Conservation (phyloP, 1,140 invertebrate genomes). For the Ceratosolen solmsi region DNA sequence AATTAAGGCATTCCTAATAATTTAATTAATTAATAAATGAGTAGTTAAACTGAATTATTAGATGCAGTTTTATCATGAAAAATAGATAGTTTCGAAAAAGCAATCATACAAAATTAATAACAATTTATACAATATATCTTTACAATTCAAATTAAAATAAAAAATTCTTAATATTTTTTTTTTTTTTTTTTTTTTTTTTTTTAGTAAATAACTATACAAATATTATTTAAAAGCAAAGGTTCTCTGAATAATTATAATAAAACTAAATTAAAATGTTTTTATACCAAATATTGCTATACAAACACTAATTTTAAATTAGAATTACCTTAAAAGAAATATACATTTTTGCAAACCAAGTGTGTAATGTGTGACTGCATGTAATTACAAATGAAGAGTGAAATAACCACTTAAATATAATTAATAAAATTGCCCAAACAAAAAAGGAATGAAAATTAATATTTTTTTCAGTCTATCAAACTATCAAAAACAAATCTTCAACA, state of each 20-base stretch:
- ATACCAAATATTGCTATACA: too few species aligned
- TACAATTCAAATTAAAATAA: too few species aligned
- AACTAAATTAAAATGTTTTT: too few species aligned
- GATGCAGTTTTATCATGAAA: not conserved
- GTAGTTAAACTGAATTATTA: too few species aligned
- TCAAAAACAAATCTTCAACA: constrained; percentile 11
- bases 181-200: too few species aligned
- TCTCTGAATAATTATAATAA: too few species aligned
- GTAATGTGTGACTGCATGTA: constrained; percentile 1
- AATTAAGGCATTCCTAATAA: constrained; percentile 23
- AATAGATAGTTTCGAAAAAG: too few species aligned
- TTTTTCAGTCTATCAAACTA: not conserved
- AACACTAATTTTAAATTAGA: constrained; percentile 25
- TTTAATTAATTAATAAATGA: not conserved
- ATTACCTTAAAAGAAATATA: constrained; percentile 30
- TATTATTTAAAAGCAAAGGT: too few species aligned
- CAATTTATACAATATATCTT: too few species aligned
- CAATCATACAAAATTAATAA: not conserved
- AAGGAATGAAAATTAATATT: not conserved
- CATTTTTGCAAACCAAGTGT: constrained; percentile 22
- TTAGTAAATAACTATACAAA: too few species aligned
- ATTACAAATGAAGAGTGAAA: constrained; percentile 4
- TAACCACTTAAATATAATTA: constrained; percentile 21
- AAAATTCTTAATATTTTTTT: too few species aligned
- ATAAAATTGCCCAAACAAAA: constrained; percentile 10